Conservation (phyloP, 2,888 invertebrate genomes). For the Rhimphoctona megacephalus region DNA sequence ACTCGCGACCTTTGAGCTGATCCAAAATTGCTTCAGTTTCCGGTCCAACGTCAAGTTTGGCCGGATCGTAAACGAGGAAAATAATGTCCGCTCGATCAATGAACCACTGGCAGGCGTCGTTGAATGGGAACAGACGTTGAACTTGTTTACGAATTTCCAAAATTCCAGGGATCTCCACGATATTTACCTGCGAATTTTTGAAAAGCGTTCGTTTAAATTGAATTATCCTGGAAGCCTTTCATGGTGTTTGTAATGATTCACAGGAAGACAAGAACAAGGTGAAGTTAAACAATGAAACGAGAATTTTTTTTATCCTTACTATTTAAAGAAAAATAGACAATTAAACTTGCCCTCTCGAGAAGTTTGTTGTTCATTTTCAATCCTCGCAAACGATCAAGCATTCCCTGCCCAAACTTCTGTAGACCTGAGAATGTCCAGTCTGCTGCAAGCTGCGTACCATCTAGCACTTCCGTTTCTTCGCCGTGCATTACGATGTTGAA, state of each 20-base stretch:
- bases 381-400: constrained; percentile 94
- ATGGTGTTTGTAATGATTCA: neutral
- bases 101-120: constrained; percentile 98
- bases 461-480: constrained; percentile 93
- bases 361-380: constrained; percentile 92
- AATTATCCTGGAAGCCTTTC: too few relatives aligned
- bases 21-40: constrained; percentile 98
- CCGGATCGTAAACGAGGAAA: constrained; percentile 97
- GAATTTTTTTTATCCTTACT: neutral
- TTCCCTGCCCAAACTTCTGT: constrained; percentile 97
- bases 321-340: neutral
- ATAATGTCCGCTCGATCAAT: constrained; percentile 98
- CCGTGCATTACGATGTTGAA: constrained; percentile 97
- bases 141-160: constrained; percentile 97
- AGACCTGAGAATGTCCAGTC: constrained; percentile 97
- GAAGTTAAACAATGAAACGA: neutral
- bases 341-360: constrained; percentile 91
- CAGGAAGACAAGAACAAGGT: neutral
- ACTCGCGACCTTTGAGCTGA: constrained; percentile 96
- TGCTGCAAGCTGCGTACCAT: constrained; percentile 97
- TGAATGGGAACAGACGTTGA: constrained; percentile 96
- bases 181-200: constrained; percentile 90
- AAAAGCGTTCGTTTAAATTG: neutral
- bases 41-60: constrained; percentile 97
- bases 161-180: constrained; percentile 98